A percentile compares a stretch with the other conserved stretches of the same genome.
Conservation (phyloP, 2,888 invertebrate genomes). For the Ochropacha duplaris region DNA sequence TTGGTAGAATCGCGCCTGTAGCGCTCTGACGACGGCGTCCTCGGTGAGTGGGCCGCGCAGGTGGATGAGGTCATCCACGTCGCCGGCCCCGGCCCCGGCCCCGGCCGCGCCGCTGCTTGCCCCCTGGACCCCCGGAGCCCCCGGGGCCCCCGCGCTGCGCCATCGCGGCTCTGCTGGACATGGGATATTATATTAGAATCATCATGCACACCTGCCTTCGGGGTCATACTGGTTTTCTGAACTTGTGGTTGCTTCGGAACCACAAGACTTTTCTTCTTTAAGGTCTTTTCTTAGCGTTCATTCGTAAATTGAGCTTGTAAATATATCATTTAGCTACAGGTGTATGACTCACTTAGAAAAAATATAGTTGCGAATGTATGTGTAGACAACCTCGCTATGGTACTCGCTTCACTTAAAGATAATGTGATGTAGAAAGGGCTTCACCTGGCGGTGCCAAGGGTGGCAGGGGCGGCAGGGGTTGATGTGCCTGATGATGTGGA, state of each 20-base stretch:
- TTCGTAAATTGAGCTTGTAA: too few relatives aligned
- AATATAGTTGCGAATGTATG: too few relatives aligned
- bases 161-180: slow-evolving; percentile 50
- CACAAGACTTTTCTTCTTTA: too few relatives aligned
- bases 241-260: too few relatives aligned
- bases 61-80: slow-evolving; percentile 95
- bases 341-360: too few relatives aligned
- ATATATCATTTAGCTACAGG: too few relatives aligned
- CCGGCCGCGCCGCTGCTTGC: slow-evolving; percentile 28
- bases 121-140: slow-evolving; percentile 29
- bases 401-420: too few relatives aligned
- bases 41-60: slow-evolving; percentile 96
- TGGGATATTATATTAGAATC: too few relatives aligned
- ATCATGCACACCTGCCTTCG: too few relatives aligned
- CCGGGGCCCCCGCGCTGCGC: slow-evolving; percentile 41
- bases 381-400: too few relatives aligned
- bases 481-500: slow-evolving; percentile 55
- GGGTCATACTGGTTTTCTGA: too few relatives aligned
- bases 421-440: neutral
- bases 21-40: slow-evolving; percentile 95
- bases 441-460: slow-evolving; percentile 52
- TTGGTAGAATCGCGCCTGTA: slow-evolving; percentile 94
- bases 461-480: slow-evolving; percentile 29
- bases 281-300: too few relatives aligned
- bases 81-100: slow-evolving; percentile 45